A percentile compares a stretch with the other conserved stretches of the same genome.
phyloP scores from a whole-genome alignment of 2,797 vertebrate genomes.

The Rhincodon typus region DNA sequence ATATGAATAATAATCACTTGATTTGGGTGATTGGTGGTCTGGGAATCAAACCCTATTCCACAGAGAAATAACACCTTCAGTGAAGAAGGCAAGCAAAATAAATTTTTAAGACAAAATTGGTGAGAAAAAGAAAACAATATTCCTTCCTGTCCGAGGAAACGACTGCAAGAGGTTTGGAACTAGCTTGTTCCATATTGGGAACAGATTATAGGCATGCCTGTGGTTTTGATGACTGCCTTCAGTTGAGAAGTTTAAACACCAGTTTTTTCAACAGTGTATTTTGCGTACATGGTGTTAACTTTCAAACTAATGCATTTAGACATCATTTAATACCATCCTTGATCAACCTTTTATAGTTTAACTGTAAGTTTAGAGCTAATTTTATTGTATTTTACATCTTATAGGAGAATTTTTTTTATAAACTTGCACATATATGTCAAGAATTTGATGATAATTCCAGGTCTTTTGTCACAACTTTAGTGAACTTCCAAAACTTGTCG shows the following conservation, averaged over 20 bases:
- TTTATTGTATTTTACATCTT: not conserved
- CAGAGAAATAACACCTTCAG: too few species aligned
- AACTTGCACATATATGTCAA: not conserved
- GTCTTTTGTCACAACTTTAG: not conserved
- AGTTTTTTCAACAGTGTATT: not conserved
- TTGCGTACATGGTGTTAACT: not conserved
- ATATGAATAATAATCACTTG: not conserved
- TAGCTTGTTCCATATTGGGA: slow-evolving; percentile 19
- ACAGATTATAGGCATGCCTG: slow-evolving; percentile 19
- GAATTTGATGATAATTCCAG: slow-evolving; percentile 2
- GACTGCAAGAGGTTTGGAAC: slow-evolving; percentile 5
- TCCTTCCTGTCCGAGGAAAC: slow-evolving; percentile 13
- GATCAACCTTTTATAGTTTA: not conserved
- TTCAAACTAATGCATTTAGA: not conserved
- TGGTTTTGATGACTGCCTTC: slow-evolving; percentile 26
- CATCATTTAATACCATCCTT: not conserved
- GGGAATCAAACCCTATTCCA: too few species aligned
- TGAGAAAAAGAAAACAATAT: not conserved
- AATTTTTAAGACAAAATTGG: not conserved
- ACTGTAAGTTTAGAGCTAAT: not conserved
- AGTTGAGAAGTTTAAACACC: slow-evolving; percentile 16
- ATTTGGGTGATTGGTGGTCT: not conserved
- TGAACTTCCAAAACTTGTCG: not conserved
- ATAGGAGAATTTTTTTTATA: not conserved
- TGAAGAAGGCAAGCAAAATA: not conserved